These are phyloP conservation scores for Sitodiplosis mosellana DNA, from an alignment of 1,140 invertebrate species.

Conservation along the genomic window DNA sequence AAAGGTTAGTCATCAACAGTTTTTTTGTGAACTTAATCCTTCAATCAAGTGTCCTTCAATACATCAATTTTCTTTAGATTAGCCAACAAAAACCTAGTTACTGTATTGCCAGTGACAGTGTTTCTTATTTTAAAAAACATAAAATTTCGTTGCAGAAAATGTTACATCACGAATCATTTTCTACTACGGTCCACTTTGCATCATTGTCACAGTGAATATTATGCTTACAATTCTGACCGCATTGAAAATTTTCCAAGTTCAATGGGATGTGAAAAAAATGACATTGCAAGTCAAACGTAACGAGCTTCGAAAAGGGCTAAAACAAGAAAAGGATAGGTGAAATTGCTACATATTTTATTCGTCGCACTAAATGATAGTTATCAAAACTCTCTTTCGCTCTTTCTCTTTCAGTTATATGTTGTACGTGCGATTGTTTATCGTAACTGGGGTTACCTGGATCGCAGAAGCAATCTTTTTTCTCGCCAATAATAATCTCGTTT, in stretches of 20 bases:
- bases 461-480: conserved; percentile 47
- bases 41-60: too few relatives aligned
- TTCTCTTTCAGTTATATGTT: conserved; percentile 40
- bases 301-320: conserved; percentile 18
- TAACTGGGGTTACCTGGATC: conserved; percentile 57
- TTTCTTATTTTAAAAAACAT: too few relatives aligned
- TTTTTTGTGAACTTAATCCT: too few relatives aligned
- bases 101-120: too few relatives aligned
- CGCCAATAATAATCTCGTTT: conserved; percentile 23
- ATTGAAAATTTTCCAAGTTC: conserved; percentile 39
- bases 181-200: conserved; percentile 52
- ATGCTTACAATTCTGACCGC: conserved; percentile 52
- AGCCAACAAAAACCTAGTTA: too few relatives aligned
- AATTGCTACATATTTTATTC: too few relatives aligned
- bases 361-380: too few relatives aligned
- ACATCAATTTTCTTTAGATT: too few relatives aligned
- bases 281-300: conserved; percentile 38
- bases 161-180: conserved; percentile 39
- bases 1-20: not conserved
- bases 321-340: conserved; percentile 40
- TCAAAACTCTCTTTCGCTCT: too few relatives aligned
- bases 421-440: conserved; percentile 48
- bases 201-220: conserved; percentile 49
- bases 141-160: conserved; percentile 36
- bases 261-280: conserved; percentile 35